Evolutionary conservation across 35 echinoderm and acorn worm genomes (phyloP).

Genomic region (Lytechinus pictus): DNA sequence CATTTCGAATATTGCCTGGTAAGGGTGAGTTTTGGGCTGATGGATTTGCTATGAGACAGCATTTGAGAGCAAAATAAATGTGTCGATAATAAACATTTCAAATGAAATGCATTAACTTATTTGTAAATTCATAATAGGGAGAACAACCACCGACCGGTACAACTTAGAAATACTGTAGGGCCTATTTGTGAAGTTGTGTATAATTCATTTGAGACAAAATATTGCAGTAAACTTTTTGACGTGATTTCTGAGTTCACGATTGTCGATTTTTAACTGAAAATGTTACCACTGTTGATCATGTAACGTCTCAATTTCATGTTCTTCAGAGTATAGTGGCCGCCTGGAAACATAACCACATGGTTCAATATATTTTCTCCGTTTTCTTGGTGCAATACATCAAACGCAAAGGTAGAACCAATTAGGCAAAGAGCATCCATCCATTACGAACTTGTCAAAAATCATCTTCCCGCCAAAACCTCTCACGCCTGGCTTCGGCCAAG

Average conservation of each 20-base stretch:
- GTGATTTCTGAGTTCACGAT: background rate
- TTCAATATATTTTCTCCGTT: background rate
- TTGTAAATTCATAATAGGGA: background rate
- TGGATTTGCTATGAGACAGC: background rate
- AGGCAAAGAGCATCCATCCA: background rate
- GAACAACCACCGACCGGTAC: background rate
- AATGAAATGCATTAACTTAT: background rate
- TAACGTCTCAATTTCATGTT: background rate
- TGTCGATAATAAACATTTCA: background rate
- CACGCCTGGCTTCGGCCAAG: background rate
- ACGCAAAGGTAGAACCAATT: background rate
- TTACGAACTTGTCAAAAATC: slow-evolving; percentile 19
- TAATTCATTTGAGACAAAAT: background rate
- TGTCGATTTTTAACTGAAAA: background rate
- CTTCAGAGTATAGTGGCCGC: background rate
- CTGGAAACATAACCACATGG: background rate
- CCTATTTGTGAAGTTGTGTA: background rate
- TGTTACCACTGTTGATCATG: background rate
- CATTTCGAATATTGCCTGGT: too few relatives aligned
- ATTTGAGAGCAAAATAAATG: background rate
- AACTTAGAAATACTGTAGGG: background rate
- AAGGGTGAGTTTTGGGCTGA: background rate
- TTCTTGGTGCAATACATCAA: background rate
- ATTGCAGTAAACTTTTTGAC: background rate
- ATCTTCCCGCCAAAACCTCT: slow-evolving; percentile 3